phyloP scores from a whole-genome alignment of 2,113 vertebrate species.

The Anarhynchus alexandrinus region DNA sequence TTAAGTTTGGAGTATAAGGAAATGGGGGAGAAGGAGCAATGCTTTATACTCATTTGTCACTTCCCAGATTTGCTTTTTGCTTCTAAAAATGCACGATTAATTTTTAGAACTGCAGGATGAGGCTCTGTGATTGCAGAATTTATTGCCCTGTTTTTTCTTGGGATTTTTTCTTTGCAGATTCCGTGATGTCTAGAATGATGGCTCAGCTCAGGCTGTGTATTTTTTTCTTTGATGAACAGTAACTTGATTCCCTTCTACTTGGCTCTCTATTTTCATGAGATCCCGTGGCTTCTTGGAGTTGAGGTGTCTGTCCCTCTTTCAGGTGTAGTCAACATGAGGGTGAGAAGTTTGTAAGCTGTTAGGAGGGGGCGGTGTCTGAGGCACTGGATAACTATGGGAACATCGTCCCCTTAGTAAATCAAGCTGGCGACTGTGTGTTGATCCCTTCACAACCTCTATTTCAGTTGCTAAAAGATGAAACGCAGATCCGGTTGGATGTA shows the following conservation, averaged over 20 bases:
- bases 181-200: not conserved
- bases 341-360: not conserved
- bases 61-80: not conserved
- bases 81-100: not conserved
- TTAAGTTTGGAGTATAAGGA: not conserved
- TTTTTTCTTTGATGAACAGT: not conserved
- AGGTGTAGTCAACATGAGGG: not conserved
- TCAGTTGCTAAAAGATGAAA: not conserved
- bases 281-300: not conserved
- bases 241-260: not conserved
- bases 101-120: not conserved
- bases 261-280: not conserved
- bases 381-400: not conserved
- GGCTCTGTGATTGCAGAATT: not conserved
- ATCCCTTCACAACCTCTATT: not conserved
- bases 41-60: not conserved
- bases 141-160: not conserved
- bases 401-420: not conserved
- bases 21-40: not conserved
- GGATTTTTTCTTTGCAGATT: not conserved
- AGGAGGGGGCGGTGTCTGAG: not conserved
- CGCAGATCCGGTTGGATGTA: not conserved
- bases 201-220: not conserved
- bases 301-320: not conserved
- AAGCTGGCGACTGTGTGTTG: not conserved